These are phyloP conservation scores for Glossophaga mutica DNA, from an alignment of 2,797 vertebrate genomes.

Conservation along the genomic window DNA sequence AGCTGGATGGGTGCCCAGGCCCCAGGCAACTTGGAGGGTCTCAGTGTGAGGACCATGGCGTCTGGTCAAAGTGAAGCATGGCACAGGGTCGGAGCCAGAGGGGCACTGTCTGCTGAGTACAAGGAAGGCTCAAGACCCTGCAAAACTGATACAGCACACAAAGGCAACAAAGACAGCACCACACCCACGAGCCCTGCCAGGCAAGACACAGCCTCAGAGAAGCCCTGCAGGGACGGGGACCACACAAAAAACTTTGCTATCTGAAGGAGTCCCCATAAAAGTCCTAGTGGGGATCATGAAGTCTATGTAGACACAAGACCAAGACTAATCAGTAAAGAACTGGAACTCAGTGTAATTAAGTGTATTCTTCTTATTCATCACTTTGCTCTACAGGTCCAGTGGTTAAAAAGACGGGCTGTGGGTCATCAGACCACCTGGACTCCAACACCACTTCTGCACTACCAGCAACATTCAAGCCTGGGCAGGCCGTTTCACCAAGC, in stretches of 20 bases:
- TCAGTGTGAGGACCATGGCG: not conserved
- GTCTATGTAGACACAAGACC: not conserved
- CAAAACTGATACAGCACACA: not conserved
- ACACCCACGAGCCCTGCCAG: not conserved
- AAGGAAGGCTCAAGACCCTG: not conserved
- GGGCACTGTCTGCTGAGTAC: not conserved
- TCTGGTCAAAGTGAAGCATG: not conserved
- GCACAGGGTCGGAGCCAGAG: not conserved
- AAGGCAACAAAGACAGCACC: not conserved
- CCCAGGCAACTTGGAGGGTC: not conserved
- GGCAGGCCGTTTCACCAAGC: not conserved
- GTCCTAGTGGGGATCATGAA: accelerated
- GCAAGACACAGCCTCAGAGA: not conserved
- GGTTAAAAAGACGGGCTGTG: accelerated
- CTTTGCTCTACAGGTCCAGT: not conserved
- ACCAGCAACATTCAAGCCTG: not conserved
- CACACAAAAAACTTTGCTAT: not conserved
- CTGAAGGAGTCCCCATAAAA: too few relatives aligned
- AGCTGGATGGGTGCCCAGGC: not conserved
- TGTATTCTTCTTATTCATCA: not conserved
- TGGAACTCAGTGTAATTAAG: not conserved
- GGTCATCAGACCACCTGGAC: not conserved
- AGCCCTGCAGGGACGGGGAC: too few relatives aligned
- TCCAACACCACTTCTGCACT: accelerated
- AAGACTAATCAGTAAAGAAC: not conserved